Evolutionary conservation across 2,797 vertebrate species (phyloP).

Genomic region (Paguma larvata): DNA sequence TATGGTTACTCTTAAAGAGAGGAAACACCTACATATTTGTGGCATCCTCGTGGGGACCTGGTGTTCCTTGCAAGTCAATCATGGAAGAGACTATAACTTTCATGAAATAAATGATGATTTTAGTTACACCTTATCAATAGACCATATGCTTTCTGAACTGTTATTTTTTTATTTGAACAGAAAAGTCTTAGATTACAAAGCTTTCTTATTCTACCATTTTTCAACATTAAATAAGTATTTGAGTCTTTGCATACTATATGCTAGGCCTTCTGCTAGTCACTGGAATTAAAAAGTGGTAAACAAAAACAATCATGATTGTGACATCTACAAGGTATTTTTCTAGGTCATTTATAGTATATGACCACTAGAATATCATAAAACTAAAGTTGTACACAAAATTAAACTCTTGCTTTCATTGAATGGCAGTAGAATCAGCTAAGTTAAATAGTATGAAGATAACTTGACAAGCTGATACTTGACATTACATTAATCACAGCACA

Average conservation of each 20-base stretch:
- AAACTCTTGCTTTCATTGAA: background rate
- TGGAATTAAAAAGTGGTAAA: conserved; percentile 10
- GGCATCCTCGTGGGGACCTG: background rate
- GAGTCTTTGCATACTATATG: background rate
- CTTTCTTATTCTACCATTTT: background rate
- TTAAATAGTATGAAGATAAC: background rate
- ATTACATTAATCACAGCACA: background rate
- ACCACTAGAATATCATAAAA: background rate
- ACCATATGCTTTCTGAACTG: background rate
- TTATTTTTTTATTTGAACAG: background rate
- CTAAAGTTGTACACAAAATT: background rate
- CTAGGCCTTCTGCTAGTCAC: background rate
- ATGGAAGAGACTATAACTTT: background rate
- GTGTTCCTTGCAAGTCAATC: background rate
- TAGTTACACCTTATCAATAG: background rate
- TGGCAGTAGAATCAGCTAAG: background rate
- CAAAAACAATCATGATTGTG: background rate
- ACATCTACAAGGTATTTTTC: background rate
- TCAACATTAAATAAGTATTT: background rate
- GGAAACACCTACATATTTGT: background rate
- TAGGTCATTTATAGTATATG: background rate
- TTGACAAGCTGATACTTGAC: background rate
- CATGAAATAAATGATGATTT: background rate
- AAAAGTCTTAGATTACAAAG: background rate
- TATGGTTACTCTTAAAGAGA: background rate